Evolutionary conservation across 1,140 invertebrate genomes (phyloP).

Genomic region (Drosophila nannoptera): DNA sequence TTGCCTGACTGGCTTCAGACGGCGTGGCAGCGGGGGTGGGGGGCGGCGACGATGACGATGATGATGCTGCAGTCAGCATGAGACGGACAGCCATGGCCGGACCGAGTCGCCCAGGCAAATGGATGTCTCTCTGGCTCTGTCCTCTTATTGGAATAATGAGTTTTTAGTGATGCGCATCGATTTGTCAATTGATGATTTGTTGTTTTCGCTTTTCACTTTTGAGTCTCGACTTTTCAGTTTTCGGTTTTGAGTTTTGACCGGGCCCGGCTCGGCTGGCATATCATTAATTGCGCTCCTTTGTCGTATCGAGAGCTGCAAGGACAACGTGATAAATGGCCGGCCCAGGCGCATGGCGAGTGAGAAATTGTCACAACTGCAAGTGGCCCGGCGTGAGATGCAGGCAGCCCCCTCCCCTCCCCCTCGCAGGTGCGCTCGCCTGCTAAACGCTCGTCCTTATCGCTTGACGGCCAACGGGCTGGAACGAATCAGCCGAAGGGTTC

Average conservation of each 20-base stretch:
- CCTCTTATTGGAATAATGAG: conserved; percentile 70
- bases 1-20: conserved; percentile 23
- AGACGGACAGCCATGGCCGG: conserved; percentile 7
- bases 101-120: conserved; percentile 18
- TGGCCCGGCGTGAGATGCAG: conserved; percentile 17
- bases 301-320: conserved; percentile 55
- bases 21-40: neutral
- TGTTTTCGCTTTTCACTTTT: conserved; percentile 46
- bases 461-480: conserved; percentile 54
- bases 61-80: conserved; percentile 38
- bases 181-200: conserved; percentile 73
- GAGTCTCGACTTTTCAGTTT: conserved; percentile 21
- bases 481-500: conserved; percentile 43
- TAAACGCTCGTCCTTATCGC: conserved; percentile 47
- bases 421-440: conserved; percentile 18
- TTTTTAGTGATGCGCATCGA: conserved; percentile 71
- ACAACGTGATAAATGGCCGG: conserved; percentile 53
- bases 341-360: conserved; percentile 51
- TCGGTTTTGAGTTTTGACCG: neutral
- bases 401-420: conserved; percentile 8
- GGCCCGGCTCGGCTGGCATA: conserved; percentile 24
- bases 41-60: conserved; percentile 29
- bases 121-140: conserved; percentile 35
- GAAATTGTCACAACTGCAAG: conserved; percentile 62
- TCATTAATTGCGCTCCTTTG: conserved; percentile 66